Conservation (phyloP, 2,113 vertebrate genomes). For the Pachycephala philippinensis region DNA sequence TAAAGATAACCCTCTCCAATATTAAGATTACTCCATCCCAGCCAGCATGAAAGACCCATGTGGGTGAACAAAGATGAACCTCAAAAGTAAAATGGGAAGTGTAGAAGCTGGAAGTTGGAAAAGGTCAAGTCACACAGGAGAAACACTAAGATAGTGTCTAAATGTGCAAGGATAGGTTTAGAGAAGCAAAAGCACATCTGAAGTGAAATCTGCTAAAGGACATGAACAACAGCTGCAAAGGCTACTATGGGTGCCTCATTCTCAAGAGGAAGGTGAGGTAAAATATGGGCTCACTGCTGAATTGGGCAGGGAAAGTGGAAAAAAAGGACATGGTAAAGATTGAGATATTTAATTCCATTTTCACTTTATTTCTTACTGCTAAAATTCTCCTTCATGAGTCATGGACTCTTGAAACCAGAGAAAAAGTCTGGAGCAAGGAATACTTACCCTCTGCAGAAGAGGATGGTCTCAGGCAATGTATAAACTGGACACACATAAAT, state of each 20-base stretch:
- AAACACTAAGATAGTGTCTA: background rate
- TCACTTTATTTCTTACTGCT: background rate
- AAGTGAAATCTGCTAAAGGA: background rate
- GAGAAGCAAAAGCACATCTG: background rate
- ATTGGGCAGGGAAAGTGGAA: background rate
- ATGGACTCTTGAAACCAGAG: background rate
- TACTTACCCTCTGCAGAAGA: background rate
- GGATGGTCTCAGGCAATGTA: background rate
- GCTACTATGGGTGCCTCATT: fast-evolving
- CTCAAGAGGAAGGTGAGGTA: background rate
- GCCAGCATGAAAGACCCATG: background rate
- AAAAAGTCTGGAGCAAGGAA: background rate
- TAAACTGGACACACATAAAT: background rate
- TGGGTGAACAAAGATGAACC: background rate
- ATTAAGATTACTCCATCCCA: background rate
- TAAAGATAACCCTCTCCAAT: background rate
- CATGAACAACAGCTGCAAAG: background rate
- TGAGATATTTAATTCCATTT: background rate
- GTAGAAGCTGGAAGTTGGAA: background rate
- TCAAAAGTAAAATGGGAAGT: background rate
- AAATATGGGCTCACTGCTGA: background rate
- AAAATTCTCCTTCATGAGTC: background rate
- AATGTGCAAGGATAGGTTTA: too few species aligned
- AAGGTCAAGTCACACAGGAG: background rate
- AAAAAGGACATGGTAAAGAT: background rate